phyloP scores from a whole-genome alignment of 92 coral and sea anemone species.

The Porites cylindrica region DNA sequence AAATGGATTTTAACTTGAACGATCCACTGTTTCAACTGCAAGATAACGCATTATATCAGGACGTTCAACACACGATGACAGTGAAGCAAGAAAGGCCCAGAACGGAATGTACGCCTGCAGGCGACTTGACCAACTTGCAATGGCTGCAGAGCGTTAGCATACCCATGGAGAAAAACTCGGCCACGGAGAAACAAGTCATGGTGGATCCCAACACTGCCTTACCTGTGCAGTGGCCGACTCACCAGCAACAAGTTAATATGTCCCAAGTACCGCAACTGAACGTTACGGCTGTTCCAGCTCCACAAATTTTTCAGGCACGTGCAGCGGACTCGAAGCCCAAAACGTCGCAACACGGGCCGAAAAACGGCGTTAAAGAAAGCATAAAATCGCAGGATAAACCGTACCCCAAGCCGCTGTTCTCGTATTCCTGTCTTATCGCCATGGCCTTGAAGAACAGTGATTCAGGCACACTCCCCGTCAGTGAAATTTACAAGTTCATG shows the following conservation, averaged over 20 bases:
- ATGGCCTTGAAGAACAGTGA: conserved; percentile 98
- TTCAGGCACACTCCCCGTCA: conserved; percentile 99
- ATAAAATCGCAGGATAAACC: conserved; percentile 88
- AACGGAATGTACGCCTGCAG: conserved; percentile 76
- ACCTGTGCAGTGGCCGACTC: conserved; percentile 94
- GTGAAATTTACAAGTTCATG: conserved; percentile 99
- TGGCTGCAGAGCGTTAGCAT: conserved; percentile 99
- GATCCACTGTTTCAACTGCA: conserved; percentile 95
- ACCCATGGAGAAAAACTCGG: conserved; percentile 91
- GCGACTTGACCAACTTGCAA: conserved; percentile 96
- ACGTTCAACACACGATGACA: conserved; percentile 75
- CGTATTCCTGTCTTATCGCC: conserved; percentile 97
- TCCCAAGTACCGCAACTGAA: conserved; percentile 75
- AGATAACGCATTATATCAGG: conserved; percentile 66
- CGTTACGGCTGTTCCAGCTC: conserved; percentile 78
- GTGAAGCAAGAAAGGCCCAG: conserved; percentile 81
- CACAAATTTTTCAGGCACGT: conserved; percentile 80
- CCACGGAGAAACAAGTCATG: conserved; percentile 84
- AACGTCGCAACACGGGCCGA: conserved; percentile 61
- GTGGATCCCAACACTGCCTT: conserved; percentile 99
- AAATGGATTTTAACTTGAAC: conserved; percentile 97
- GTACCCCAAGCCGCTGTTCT: conserved; percentile 98
- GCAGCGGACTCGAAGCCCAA: conserved; percentile 80
- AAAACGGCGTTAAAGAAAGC: conserved; percentile 83
- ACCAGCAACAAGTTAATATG: conserved; percentile 64